Conservation (phyloP, 2,888 invertebrate genomes). For the Trilocha varians region DNA sequence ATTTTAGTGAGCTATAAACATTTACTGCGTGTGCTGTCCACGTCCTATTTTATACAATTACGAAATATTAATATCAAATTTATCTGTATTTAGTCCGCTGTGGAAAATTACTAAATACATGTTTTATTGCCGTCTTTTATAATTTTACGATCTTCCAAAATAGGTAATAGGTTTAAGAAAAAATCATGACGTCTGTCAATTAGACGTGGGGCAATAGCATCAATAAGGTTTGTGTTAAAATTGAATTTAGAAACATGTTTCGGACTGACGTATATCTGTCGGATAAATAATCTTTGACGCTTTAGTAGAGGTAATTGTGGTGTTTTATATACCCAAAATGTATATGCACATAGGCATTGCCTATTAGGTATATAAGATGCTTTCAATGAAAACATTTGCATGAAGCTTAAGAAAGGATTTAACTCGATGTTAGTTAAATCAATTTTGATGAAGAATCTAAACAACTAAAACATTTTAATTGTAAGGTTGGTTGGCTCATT, state of each 20-base stretch:
- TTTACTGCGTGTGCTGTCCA: conserved; percentile 25
- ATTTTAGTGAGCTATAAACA: conserved; percentile 43
- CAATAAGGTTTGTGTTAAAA: background rate
- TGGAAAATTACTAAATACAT: background rate
- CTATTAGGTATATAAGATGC: too few species aligned
- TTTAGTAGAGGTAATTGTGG: too few species aligned
- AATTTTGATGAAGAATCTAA: too few species aligned
- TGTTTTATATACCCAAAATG: too few species aligned
- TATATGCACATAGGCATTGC: too few species aligned
- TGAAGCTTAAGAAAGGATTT: too few species aligned
- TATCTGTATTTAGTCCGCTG: background rate
- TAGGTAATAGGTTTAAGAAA: background rate
- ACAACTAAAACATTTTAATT: too few species aligned
- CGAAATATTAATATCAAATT: background rate
- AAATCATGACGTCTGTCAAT: background rate
- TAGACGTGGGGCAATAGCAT: background rate
- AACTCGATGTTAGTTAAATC: too few species aligned
- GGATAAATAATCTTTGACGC: too few species aligned
- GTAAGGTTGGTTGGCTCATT: too few species aligned
- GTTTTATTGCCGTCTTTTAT: background rate
- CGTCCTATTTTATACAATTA: conserved; percentile 17
- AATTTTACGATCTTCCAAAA: background rate
- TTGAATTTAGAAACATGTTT: background rate
- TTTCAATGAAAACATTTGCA: too few species aligned
- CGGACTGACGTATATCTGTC: too few species aligned